These are phyloP conservation scores for Phrynocephalus versicolor DNA, from an alignment of 2,113 vertebrate genomes.

Conservation along the genomic window DNA sequence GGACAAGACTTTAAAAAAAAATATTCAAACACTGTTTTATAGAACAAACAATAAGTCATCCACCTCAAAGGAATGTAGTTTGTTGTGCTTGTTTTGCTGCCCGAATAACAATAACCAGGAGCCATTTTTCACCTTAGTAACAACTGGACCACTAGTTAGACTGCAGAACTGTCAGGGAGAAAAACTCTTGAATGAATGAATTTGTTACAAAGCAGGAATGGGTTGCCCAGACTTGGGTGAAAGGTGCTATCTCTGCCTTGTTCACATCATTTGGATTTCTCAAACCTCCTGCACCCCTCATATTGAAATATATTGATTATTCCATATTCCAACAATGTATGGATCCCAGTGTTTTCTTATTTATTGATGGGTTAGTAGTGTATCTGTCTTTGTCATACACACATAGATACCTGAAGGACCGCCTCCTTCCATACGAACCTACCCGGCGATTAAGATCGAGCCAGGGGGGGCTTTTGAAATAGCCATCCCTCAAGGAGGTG, in stretches of 20 bases:
- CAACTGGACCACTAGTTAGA: background rate
- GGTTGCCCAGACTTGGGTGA: background rate
- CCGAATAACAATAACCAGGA: background rate
- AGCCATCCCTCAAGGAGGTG: no score
- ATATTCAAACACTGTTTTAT: background rate
- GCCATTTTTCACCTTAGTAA: background rate
- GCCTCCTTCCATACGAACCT: no score
- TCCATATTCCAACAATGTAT: background rate
- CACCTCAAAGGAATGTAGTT: background rate
- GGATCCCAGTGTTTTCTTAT: background rate
- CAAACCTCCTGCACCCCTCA: background rate
- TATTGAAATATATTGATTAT: background rate
- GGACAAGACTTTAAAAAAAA: background rate
- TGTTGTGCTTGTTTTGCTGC: background rate
- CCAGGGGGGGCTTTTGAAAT: no score
- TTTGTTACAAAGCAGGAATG: background rate
- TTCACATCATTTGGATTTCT: background rate
- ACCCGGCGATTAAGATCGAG: no score
- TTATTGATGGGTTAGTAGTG: background rate
- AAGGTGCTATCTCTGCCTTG: no score
- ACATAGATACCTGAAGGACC: no score
- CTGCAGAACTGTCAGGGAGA: background rate
- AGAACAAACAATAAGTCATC: background rate
- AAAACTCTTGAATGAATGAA: background rate
- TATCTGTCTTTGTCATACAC: background rate